Conservation (phyloP, 2,888 invertebrate genomes). For the Caprella mutica region DNA sequence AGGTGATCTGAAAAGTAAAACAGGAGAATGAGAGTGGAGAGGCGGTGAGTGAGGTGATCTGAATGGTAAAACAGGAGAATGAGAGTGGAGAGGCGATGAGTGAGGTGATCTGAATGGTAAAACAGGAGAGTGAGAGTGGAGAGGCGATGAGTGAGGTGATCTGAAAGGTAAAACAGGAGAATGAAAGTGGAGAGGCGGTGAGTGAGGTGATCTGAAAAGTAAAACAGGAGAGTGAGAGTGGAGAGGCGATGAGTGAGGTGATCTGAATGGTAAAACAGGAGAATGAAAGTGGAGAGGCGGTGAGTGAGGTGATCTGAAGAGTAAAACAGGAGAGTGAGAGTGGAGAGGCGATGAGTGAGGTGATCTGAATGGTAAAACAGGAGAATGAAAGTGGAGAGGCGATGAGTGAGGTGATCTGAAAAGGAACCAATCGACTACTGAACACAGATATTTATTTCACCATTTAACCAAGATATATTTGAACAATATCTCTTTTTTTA, state of each 20-base stretch:
- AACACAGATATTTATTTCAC: no score
- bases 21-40: neutral
- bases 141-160: neutral
- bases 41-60: neutral
- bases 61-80: constrained; percentile 19
- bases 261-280: constrained; percentile 13
- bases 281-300: neutral
- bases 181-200: no score
- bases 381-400: neutral
- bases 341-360: constrained; percentile 23
- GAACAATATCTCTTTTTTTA: no score
- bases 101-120: constrained; percentile 20
- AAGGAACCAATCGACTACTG: no score
- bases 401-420: neutral
- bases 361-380: constrained; percentile 19
- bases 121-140: neutral
- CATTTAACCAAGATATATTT: no score
- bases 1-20: constrained; percentile 22
- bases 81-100: constrained; percentile 22
- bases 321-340: constrained; percentile 25
- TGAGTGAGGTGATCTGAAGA: no score
- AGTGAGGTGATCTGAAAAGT: no score
- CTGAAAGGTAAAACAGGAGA: neutral
- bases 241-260: constrained; percentile 23
- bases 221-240: constrained; percentile 23